These are phyloP conservation scores for Diaprepes abbreviatus DNA, from an alignment of 2,888 invertebrate species.

Conservation along the genomic window DNA sequence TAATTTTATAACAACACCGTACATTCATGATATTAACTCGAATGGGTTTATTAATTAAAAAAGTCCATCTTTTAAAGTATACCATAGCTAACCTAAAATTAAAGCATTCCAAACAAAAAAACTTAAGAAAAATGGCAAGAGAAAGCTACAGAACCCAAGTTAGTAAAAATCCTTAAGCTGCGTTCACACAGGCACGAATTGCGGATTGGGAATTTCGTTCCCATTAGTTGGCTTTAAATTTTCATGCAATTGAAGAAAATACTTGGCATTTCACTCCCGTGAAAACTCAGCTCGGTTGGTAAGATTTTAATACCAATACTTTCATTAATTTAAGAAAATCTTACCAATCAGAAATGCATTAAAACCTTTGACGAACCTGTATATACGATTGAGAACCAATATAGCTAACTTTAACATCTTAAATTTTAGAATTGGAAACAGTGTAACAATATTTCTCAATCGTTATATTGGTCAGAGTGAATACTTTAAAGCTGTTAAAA, in stretches of 20 bases:
- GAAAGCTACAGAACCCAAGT: not conserved
- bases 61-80: not conserved
- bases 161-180: no score
- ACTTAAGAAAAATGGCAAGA: not conserved
- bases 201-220: no score
- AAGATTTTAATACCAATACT: no score
- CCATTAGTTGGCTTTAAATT: no score
- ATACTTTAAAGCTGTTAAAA: slow-evolving; percentile 3
- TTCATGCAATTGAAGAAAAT: no score
- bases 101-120: slow-evolving; percentile 12
- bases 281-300: no score
- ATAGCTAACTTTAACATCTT: not conserved
- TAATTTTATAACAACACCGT: no score
- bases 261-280: no score
- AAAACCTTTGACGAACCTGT: not conserved
- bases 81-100: not conserved
- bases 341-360: not conserved
- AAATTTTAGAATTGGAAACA: not conserved
- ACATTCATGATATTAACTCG: no score
- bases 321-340: no score
- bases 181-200: no score
- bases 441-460: not conserved
- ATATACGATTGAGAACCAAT: not conserved
- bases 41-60: slow-evolving; percentile 3
- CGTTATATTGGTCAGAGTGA: not conserved